Evolutionary conservation across 2,797 vertebrate genomes (phyloP).

Genomic region (Molossus molossus): DNA sequence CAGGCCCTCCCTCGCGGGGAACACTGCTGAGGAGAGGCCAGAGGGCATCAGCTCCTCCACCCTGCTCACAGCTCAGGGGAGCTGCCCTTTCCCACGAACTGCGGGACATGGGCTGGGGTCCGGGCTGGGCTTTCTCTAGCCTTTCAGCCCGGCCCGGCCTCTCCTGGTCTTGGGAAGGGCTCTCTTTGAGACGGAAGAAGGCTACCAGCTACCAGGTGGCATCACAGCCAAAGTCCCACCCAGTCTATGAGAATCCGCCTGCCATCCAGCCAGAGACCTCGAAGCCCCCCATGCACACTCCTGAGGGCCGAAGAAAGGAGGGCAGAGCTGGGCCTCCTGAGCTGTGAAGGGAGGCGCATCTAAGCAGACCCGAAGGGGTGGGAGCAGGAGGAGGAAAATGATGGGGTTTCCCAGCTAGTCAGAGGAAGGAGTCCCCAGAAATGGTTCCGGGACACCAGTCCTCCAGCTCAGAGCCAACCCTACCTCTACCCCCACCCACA

Average conservation of each 20-base stretch:
- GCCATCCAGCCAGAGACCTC: not conserved
- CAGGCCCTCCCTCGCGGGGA: slow-evolving; percentile 26
- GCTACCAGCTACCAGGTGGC: not conserved
- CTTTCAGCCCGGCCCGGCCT: not conserved
- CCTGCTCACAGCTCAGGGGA: not conserved
- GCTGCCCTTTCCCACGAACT: not conserved
- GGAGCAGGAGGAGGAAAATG: not conserved
- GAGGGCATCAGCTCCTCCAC: not conserved
- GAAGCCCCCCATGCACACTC: not conserved
- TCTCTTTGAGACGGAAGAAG: not conserved
- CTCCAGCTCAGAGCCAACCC: not conserved
- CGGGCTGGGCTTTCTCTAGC: not conserved
- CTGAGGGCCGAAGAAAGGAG: not conserved
- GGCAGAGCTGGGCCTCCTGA: not conserved
- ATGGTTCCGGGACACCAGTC: not conserved
- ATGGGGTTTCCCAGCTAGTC: not conserved
- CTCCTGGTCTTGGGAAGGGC: not conserved
- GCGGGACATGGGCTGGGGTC: not conserved
- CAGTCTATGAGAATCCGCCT: not conserved
- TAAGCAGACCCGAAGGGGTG: not conserved
- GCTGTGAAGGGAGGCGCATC: not conserved
- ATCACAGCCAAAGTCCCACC: slow-evolving; percentile 18
- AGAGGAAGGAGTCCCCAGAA: not conserved
- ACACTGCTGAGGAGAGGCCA: not conserved
- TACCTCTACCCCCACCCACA: not conserved